A percentile compares a stretch with the other conserved stretches of the same genome.
Evolutionary conservation across 2,888 invertebrate genomes (phyloP).

Genomic region (Ectemnius cavifrons): DNA sequence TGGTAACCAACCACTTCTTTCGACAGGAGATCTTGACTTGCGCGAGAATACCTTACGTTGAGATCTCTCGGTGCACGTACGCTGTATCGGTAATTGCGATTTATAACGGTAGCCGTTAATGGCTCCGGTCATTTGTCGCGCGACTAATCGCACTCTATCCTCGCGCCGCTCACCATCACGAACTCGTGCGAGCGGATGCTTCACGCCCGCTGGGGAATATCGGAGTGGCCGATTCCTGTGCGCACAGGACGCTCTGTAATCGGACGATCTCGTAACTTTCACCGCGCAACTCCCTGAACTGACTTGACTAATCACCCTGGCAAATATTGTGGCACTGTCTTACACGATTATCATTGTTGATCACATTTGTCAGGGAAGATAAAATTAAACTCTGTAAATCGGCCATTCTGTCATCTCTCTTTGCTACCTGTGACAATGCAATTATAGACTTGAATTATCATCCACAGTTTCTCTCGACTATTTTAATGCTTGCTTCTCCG

Average conservation of each 20-base stretch:
- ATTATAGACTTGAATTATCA: constrained; percentile 30
- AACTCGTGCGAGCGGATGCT: constrained; percentile 10
- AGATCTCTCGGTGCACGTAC: constrained; percentile 15
- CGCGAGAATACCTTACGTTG: constrained; percentile 17
- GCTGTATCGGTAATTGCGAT: constrained; percentile 65
- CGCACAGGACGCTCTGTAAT: background rate
- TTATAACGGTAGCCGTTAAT: constrained; percentile 65
- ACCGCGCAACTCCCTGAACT: background rate
- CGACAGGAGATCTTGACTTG: constrained; percentile 29
- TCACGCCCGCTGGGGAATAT: background rate
- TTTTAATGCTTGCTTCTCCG: constrained; percentile 50
- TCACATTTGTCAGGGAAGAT: background rate
- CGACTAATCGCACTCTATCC: constrained; percentile 21
- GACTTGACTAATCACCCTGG: background rate
- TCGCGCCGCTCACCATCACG: background rate
- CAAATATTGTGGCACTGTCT: constrained; percentile 4
- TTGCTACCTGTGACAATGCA: constrained; percentile 23
- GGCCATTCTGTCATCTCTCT: background rate
- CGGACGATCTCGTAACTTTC: background rate
- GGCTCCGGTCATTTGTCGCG: constrained; percentile 64
- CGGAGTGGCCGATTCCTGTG: background rate
- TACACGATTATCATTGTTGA: background rate
- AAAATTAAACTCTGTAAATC: background rate
- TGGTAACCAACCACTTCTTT: constrained; percentile 22
- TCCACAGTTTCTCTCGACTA: constrained; percentile 38